These are phyloP conservation scores for Dolichopus griseipennis DNA, from an alignment of 2,888 invertebrate genomes.

Conservation along the genomic window DNA sequence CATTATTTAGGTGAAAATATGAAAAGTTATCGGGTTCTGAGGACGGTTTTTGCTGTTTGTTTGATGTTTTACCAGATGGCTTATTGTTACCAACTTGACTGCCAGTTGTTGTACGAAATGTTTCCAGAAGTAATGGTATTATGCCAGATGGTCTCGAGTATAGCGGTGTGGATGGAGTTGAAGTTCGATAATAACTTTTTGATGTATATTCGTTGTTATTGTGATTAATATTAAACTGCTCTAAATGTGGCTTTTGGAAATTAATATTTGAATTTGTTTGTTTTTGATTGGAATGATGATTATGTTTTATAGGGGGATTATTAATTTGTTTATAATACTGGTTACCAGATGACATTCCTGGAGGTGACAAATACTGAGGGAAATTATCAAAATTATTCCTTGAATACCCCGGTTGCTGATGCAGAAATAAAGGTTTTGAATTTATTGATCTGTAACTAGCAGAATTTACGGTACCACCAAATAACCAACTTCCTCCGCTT, in stretches of 20 bases:
- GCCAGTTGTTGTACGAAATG: constrained; percentile 7
- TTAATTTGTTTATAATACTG: constrained; percentile 17
- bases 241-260: not conserved
- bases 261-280: not conserved
- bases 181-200: not conserved
- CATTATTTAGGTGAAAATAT: constrained; percentile 41
- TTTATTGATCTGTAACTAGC: constrained; percentile 33
- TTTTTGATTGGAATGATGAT: constrained; percentile 1
- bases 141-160: constrained; percentile 1
- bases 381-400: constrained; percentile 32
- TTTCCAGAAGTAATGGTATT: not conserved
- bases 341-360: constrained; percentile 19
- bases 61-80: not conserved
- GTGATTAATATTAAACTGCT: not conserved
- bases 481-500: constrained; percentile 26
- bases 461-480: constrained; percentile 16
- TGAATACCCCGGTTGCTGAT: constrained; percentile 16
- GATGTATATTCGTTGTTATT: not conserved
- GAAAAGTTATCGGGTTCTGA: constrained; percentile 36
- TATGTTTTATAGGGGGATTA: not conserved
- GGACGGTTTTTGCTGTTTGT: constrained; percentile 3
- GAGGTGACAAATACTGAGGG: constrained; percentile 37
- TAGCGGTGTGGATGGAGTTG: not conserved
- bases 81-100: too few species aligned
- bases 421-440: constrained; percentile 15